Evolutionary conservation across 2,113 vertebrate species (phyloP).

Genomic region (Burhinus bistriatus): DNA sequence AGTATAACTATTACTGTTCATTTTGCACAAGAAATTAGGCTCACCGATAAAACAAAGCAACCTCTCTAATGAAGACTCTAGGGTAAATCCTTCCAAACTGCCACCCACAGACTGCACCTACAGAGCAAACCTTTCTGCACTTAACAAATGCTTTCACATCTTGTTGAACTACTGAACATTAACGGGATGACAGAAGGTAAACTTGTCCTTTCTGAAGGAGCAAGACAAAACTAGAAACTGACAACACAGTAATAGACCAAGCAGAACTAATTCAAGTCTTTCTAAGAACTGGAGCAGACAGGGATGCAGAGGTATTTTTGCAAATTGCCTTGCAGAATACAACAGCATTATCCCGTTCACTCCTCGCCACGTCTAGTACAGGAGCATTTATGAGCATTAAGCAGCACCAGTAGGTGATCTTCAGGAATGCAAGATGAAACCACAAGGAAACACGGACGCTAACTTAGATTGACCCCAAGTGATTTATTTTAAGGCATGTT

Average conservation of each 20-base stretch:
- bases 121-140: background rate
- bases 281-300: background rate
- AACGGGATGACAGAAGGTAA: background rate
- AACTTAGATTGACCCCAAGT: background rate
- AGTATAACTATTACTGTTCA: background rate
- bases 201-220: background rate
- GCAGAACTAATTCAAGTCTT: background rate
- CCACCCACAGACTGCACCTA: background rate
- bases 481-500: background rate
- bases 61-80: background rate
- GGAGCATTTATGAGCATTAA: background rate
- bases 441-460: background rate
- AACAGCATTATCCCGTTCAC: fast-evolving
- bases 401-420: fast-evolving
- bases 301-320: fast-evolving
- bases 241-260: background rate
- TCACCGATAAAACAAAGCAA: background rate
- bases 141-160: background rate
- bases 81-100: background rate
- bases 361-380: fast-evolving
- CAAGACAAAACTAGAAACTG: background rate
- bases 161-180: background rate
- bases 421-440: background rate
- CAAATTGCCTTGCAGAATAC: background rate
- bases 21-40: background rate